Conservation (phyloP, 2,797 vertebrate genomes). For the Hemibagrus guttatus region DNA sequence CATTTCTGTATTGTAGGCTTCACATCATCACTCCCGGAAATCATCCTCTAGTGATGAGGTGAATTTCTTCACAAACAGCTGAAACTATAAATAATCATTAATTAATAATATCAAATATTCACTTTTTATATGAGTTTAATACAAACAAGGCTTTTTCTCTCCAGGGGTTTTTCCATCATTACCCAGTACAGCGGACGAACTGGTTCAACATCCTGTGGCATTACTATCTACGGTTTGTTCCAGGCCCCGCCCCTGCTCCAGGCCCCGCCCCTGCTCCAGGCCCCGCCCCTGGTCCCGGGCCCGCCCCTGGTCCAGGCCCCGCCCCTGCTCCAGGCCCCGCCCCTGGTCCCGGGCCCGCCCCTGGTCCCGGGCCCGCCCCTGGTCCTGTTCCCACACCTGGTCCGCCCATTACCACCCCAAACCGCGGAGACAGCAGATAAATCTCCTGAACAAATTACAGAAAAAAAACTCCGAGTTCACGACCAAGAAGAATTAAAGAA, state of each 20-base stretch:
- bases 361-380: background rate
- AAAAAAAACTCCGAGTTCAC: background rate
- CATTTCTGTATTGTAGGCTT: conserved; percentile 54
- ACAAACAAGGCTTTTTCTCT: background rate
- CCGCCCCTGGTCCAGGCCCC: background rate
- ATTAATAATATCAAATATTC: background rate
- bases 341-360: background rate
- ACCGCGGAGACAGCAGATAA: conserved; percentile 18
- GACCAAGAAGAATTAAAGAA: too few relatives aligned
- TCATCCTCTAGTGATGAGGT: conserved; percentile 70
- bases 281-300: background rate
- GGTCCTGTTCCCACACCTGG: background rate
- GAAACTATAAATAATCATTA: background rate
- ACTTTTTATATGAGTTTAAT: background rate
- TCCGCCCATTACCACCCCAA: background rate
- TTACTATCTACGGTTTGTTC: background rate
- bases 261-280: background rate
- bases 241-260: background rate
- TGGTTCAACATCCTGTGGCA: background rate
- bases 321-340: background rate
- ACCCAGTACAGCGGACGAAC: background rate
- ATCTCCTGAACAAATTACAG: background rate
- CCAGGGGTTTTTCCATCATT: background rate
- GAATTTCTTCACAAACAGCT: conserved; percentile 3
- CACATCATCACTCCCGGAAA: conserved; percentile 48